Percentiles rank a stretch among this genome's conserved stretches.
These are phyloP conservation scores for Mycogona germanica DNA, from an alignment of 2,888 invertebrate genomes.

Conservation along the genomic window DNA sequence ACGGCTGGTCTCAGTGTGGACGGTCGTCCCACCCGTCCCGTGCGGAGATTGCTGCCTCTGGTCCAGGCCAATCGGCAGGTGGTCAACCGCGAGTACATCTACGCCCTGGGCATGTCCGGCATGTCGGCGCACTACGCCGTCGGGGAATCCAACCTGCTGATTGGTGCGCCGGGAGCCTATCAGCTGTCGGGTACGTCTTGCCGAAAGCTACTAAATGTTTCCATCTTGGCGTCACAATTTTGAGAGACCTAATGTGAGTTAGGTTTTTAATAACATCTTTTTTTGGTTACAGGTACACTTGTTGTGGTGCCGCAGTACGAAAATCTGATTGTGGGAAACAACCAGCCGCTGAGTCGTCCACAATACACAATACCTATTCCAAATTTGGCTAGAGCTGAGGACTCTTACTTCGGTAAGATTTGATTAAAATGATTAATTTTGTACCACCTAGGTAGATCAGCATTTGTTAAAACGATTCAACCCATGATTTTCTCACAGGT, in stretches of 20 bases:
- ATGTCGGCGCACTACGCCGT: constrained; percentile 13
- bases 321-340: neutral
- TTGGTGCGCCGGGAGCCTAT: constrained; percentile 41
- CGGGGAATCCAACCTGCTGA: constrained; percentile 12
- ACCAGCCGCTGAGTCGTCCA: constrained; percentile 1
- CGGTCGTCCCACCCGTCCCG: neutral
- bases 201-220: too few species aligned
- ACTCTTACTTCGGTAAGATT: constrained; percentile 36
- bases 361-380: constrained; percentile 8
- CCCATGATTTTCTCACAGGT: constrained; percentile 29
- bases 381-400: neutral
- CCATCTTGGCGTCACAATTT: neutral
- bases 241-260: neutral
- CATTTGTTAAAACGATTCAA: neutral
- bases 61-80: constrained; percentile 3
- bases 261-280: neutral
- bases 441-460: neutral
- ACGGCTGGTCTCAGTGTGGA: too few species aligned
- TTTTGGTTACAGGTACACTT: constrained; percentile 1
- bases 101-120: constrained; percentile 16
- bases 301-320: neutral
- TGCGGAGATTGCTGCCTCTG: constrained; percentile 8
- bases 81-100: constrained; percentile 11
- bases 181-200: constrained; percentile 7
- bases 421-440: neutral